These are phyloP conservation scores for Diaphora mendica DNA, from an alignment of 2,888 invertebrate species.

Conservation along the genomic window DNA sequence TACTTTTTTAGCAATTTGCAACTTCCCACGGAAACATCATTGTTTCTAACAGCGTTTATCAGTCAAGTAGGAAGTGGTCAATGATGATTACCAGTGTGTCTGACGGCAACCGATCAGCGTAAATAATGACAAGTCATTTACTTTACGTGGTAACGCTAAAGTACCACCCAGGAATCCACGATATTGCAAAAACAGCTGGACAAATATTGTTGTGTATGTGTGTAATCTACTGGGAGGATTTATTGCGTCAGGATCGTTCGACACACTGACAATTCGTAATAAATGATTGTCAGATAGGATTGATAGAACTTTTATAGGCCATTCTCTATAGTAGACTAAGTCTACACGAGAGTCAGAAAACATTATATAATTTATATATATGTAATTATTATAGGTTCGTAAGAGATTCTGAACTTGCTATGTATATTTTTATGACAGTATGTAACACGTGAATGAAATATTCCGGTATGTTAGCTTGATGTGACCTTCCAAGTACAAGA, in stretches of 20 bases:
- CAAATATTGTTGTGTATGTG: slow-evolving; percentile 6
- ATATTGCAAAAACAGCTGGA: slow-evolving; percentile 39
- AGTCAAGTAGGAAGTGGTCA: slow-evolving; percentile 71
- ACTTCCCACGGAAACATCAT: slow-evolving; percentile 73
- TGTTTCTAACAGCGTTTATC: slow-evolving; percentile 61
- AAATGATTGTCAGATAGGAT: slow-evolving; percentile 36
- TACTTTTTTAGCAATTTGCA: slow-evolving; percentile 55
- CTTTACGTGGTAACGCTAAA: slow-evolving; percentile 43
- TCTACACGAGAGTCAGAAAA: not conserved
- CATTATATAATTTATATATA: not conserved
- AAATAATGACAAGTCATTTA: slow-evolving; percentile 74
- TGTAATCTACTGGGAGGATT: slow-evolving; percentile 27
- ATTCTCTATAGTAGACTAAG: not conserved
- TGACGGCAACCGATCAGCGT: slow-evolving; percentile 61
- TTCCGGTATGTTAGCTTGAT: slow-evolving; percentile 20
- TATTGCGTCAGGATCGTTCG: slow-evolving; percentile 46
- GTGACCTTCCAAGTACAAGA: slow-evolving; percentile 24
- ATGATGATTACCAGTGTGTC: slow-evolving; percentile 67
- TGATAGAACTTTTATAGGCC: slow-evolving; percentile 33
- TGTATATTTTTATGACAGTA: slow-evolving; percentile 1
- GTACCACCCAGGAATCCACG: slow-evolving; percentile 34
- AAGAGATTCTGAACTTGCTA: not conserved
- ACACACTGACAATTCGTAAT: slow-evolving; percentile 31
- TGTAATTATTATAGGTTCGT: not conserved
- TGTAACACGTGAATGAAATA: slow-evolving; percentile 6